Evolutionary conservation across 2,797 vertebrate species (phyloP).

Genomic region (Enteromius treurensis): DNA sequence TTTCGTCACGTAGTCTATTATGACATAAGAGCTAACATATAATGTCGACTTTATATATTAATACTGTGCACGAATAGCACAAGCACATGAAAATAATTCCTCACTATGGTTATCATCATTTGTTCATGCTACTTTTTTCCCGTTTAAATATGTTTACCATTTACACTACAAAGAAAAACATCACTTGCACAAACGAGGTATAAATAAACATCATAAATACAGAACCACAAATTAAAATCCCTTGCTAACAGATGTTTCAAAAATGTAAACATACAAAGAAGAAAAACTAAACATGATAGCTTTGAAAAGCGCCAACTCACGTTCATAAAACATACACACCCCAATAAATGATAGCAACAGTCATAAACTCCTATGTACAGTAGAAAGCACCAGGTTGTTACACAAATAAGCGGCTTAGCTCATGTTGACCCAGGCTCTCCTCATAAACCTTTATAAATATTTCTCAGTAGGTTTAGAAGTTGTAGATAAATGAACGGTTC

Average conservation of each 20-base stretch:
- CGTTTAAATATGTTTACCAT: slow-evolving; percentile 65
- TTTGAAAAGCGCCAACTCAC: slow-evolving; percentile 61
- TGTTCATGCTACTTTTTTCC: slow-evolving; percentile 75
- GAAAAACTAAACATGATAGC: slow-evolving; percentile 64
- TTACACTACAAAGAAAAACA: slow-evolving; percentile 73
- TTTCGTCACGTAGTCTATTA: slow-evolving; percentile 35
- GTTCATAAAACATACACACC: slow-evolving; percentile 52
- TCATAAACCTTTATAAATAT: slow-evolving; percentile 48
- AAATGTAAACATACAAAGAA: slow-evolving; percentile 67
- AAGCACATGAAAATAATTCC: slow-evolving; percentile 74
- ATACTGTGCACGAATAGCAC: slow-evolving; percentile 75
- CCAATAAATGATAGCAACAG: slow-evolving; percentile 45
- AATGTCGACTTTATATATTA: slow-evolving; percentile 60
- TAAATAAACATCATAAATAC: slow-evolving; percentile 76
- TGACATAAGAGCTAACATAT: slow-evolving; percentile 48
- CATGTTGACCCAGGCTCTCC: slow-evolving; percentile 45
- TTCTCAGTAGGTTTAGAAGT: slow-evolving; percentile 12
- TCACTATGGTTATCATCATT: slow-evolving; percentile 74
- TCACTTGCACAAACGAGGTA: slow-evolving; percentile 73
- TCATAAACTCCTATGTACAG: slow-evolving; percentile 48
- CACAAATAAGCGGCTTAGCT: slow-evolving; percentile 36
- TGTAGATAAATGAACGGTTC: slow-evolving; percentile 30
- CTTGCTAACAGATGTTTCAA: slow-evolving; percentile 62
- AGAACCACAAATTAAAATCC: slow-evolving; percentile 70
- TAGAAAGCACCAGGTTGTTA: slow-evolving; percentile 58